Conservation (phyloP, 2,888 invertebrate genomes). For the Mechanitis messenoides region DNA sequence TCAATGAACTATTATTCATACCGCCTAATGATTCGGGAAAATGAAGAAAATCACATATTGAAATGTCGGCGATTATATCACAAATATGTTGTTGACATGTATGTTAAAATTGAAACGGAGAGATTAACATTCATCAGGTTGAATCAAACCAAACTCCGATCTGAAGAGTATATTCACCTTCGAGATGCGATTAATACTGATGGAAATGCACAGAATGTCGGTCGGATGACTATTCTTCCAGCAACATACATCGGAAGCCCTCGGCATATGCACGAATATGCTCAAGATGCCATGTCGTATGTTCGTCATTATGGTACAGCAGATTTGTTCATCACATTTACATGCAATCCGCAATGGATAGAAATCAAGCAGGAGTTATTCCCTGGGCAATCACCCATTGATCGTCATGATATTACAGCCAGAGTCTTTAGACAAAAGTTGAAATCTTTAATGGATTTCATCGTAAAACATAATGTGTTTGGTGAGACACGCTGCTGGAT, state of each 20-base stretch:
- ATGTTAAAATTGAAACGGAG: constrained; percentile 27
- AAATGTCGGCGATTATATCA: constrained; percentile 28
- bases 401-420: constrained; percentile 39
- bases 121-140: constrained; percentile 30
- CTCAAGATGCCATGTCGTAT: constrained; percentile 38
- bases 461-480: constrained; percentile 29
- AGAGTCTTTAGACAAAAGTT: constrained; percentile 30
- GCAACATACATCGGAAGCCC: constrained; percentile 34
- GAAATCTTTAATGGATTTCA: constrained; percentile 29
- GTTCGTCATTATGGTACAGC: constrained; percentile 40
- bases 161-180: constrained; percentile 34
- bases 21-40: constrained; percentile 29
- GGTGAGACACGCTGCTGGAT: constrained; percentile 31
- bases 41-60: constrained; percentile 29
- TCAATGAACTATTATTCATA: constrained; percentile 32
- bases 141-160: constrained; percentile 31
- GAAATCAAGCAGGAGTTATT: constrained; percentile 34
- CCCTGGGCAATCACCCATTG: constrained; percentile 26
- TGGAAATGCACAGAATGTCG: constrained; percentile 33
- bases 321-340: constrained; percentile 33
- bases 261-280: constrained; percentile 34
- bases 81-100: constrained; percentile 21
- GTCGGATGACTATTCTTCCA: constrained; percentile 38
- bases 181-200: constrained; percentile 25
- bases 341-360: constrained; percentile 35